Evolutionary conservation across 2,113 vertebrate species (phyloP), one percentile per base, ranked within the genome.

Genomic region (Sclerurus mexicanus): DNA sequence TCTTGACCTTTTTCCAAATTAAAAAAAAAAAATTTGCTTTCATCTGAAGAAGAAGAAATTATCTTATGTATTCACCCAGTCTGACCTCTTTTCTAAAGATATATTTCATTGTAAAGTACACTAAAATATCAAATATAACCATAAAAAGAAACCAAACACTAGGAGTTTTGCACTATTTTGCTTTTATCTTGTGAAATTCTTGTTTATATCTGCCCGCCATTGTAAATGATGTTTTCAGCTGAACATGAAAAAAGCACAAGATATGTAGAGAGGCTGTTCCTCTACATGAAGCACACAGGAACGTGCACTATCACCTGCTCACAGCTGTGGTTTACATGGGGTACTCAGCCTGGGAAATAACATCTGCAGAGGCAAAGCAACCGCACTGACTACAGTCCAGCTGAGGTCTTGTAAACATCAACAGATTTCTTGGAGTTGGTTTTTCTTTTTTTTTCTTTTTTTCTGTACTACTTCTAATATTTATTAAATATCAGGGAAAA

Each of bases 1-100:
- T 37, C 37, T 75, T 96, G 96, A 87, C 30, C 11, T 88, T 75
- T 96, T 93, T 80, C 89, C 88, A 97, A 68, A 75, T 66, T 30
- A 23, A 62, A 55, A 49, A 24, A 67, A 53, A 37, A 28, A 89
- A 47, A 44, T 49, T 9, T 6, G 44, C 42, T 85, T 92, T 87
- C 18, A 50, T 73, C 33, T 64, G 49, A 68, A 80, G 52, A 91
- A 88, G 71, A 87, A 89, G 33, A 90, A 86, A 86, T 83, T 37
- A 80, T 22, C 20, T 84, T 30, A 33, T 21, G 5, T 56, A 24
- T 74, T 94, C 68, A 86, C 33, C 58, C 66, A 42, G 7, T 35
- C 22, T 73, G 77, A 89, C 40, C 46, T 87, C 53, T 92, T 78
- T 71, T 87, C 35, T 90, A 60, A 94, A 77, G 64, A 77, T 20